Conservation (phyloP, 1,140 invertebrate genomes). For the Drosophila sturtevanti region DNA sequence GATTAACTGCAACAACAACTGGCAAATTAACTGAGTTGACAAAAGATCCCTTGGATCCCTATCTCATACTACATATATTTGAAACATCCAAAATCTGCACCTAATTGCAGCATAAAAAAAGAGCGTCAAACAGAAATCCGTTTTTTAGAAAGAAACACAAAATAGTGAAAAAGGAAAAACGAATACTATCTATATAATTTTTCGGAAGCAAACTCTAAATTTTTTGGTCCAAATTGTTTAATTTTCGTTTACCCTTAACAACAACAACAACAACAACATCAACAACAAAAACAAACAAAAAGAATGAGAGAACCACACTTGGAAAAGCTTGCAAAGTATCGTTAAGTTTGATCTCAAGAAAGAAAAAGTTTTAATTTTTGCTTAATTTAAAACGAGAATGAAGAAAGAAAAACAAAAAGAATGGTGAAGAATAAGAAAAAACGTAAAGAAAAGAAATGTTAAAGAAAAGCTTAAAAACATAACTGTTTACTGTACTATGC, state of each 20-base stretch:
- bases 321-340: constrained; percentile 74
- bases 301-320: constrained; percentile 25
- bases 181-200: constrained; percentile 21
- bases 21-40: neutral
- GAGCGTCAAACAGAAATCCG: constrained; percentile 6
- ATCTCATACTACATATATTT: neutral
- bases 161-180: constrained; percentile 49
- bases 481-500: constrained; percentile 76
- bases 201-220: constrained; percentile 61
- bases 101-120: neutral
- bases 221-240: neutral
- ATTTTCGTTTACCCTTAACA: constrained; percentile 25
- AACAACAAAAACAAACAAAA: constrained; percentile 22
- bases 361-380: constrained; percentile 70
- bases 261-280: constrained; percentile 45
- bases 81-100: neutral
- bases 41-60: neutral
- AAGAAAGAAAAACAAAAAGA: constrained; percentile 45
- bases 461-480: constrained; percentile 61
- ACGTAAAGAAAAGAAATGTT: constrained; percentile 46
- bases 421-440: constrained; percentile 28
- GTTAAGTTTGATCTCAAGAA: constrained; percentile 80
- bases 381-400: constrained; percentile 63
- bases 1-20: constrained; percentile 52
- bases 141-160: constrained; percentile 64